Evolutionary conservation across 2,888 invertebrate species (phyloP).

Genomic region (Heteropelma amictum): DNA sequence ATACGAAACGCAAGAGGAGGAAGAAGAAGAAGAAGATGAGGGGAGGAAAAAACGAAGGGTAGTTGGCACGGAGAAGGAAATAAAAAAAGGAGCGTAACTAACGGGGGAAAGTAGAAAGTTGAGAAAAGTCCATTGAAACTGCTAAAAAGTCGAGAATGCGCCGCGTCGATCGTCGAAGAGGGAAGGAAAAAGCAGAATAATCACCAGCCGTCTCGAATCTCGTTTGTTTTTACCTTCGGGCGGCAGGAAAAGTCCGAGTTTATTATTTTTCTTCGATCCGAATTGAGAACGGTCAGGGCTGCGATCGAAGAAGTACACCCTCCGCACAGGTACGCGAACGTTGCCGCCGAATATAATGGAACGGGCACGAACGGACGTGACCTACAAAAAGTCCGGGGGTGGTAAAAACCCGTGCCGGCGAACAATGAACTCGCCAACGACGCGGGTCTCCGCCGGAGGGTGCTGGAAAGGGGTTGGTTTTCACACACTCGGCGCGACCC

Average conservation of each 20-base stretch:
- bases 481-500: slow-evolving; percentile 21
- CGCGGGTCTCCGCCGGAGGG: slow-evolving; percentile 24
- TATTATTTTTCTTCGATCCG: neutral
- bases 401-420: slow-evolving; percentile 15
- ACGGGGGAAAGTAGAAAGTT: slow-evolving; percentile 58
- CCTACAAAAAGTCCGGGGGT: slow-evolving; percentile 45
- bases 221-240: too few species aligned
- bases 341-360: too few species aligned
- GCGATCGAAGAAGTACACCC: slow-evolving; percentile 39
- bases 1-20: too few species aligned
- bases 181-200: neutral
- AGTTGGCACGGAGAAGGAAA: slow-evolving; percentile 14
- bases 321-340: too few species aligned
- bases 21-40: slow-evolving; percentile 14
- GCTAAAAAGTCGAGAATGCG: neutral
- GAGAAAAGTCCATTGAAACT: slow-evolving; percentile 53
- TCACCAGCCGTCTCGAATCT: too few species aligned
- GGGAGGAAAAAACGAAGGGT: slow-evolving; percentile 48
- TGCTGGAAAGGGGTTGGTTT: slow-evolving; percentile 35
- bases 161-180: neutral
- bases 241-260: neutral
- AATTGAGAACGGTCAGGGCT: slow-evolving; percentile 64
- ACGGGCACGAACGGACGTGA: slow-evolving; percentile 36
- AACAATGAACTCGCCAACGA: slow-evolving; percentile 45
- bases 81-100: slow-evolving; percentile 46